These are phyloP conservation scores for Hypena proboscidalis DNA, from an alignment of 2,888 invertebrate species.

Conservation along the genomic window DNA sequence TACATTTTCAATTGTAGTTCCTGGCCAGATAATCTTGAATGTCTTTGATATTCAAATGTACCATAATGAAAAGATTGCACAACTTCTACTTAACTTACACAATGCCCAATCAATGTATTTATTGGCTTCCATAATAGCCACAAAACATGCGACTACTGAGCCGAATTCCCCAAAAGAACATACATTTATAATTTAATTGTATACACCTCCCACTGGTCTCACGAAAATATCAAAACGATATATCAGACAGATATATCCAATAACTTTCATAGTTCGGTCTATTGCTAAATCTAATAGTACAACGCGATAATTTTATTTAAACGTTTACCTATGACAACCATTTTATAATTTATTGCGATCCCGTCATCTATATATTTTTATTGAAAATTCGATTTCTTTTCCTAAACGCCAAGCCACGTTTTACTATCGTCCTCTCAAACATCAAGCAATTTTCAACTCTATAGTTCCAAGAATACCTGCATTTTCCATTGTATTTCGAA, in stretches of 20 bases:
- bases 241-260: not conserved
- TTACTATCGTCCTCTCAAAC: conserved; percentile 8
- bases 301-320: conserved; percentile 38
- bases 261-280: too few relatives aligned
- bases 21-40: conserved; percentile 27
- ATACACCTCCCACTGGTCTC: conserved; percentile 38
- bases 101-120: conserved; percentile 43
- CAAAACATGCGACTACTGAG: conserved; percentile 34
- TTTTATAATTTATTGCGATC: conserved; percentile 46
- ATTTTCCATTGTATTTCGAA: conserved; percentile 24
- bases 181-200: conserved; percentile 42
- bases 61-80: conserved; percentile 29
- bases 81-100: conserved; percentile 29
- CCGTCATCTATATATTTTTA: conserved; percentile 36
- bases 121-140: conserved; percentile 36
- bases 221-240: conserved; percentile 22
- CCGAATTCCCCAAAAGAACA: conserved; percentile 20
- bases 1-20: conserved; percentile 4
- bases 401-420: conserved; percentile 15
- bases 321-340: conserved; percentile 36
- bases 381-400: conserved; percentile 44
- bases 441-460: conserved; percentile 25
- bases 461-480: conserved; percentile 6
- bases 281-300: conserved; percentile 14
- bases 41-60: conserved; percentile 34